Evolutionary conservation across 1,140 invertebrate species (phyloP).

Genomic region (Drosophila navojoa): DNA sequence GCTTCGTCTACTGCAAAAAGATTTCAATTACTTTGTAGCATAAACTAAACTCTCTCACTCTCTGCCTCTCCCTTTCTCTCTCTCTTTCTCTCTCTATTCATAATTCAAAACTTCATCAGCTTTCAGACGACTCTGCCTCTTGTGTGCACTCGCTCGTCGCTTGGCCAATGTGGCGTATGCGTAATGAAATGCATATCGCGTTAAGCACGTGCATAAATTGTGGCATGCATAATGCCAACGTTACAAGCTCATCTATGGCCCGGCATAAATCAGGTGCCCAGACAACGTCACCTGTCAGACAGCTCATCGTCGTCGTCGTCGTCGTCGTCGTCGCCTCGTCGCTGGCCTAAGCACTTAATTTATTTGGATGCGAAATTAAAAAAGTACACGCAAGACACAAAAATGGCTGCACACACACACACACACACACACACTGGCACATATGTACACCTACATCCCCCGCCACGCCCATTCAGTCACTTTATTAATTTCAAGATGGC

Average conservation of each 20-base stretch:
- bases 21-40: too few relatives aligned
- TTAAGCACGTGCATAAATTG: slow-evolving; percentile 64
- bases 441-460: not conserved
- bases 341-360: slow-evolving; percentile 62
- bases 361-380: slow-evolving; percentile 62
- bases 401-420: slow-evolving; percentile 37
- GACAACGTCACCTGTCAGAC: slow-evolving; percentile 29
- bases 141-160: too few relatives aligned
- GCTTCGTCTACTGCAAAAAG: too few relatives aligned
- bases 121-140: too few relatives aligned
- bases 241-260: slow-evolving; percentile 24
- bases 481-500: slow-evolving; percentile 82
- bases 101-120: too few relatives aligned
- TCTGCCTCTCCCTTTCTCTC: too few relatives aligned
- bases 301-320: slow-evolving; percentile 17
- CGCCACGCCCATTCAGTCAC: slow-evolving; percentile 38
- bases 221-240: slow-evolving; percentile 33
- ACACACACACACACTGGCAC: slow-evolving; percentile 55
- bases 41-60: too few relatives aligned
- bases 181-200: slow-evolving; percentile 47
- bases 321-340: slow-evolving; percentile 1
- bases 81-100: too few relatives aligned
- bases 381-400: slow-evolving; percentile 11
- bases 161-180: slow-evolving; percentile 49
- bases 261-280: slow-evolving; percentile 47